Conservation (phyloP, 2,888 invertebrate genomes). For the Drosophila robusta region DNA sequence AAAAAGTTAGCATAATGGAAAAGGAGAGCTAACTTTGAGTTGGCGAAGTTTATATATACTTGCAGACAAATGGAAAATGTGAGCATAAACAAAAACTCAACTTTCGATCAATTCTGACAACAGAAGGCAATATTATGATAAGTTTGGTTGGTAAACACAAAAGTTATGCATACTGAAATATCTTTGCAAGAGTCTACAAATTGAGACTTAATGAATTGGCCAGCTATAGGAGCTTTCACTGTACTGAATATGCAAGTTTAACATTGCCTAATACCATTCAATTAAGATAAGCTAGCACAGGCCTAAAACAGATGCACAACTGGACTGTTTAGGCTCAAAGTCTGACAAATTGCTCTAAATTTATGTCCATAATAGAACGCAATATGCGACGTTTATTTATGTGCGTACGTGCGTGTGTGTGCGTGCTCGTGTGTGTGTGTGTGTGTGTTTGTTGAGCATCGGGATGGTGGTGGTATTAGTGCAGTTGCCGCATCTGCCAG, state of each 20-base stretch:
- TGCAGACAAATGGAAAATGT: too few species aligned
- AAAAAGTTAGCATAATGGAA: too few species aligned
- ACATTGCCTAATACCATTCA: neutral
- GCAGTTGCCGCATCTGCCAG: conserved; percentile 51
- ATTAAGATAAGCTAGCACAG: conserved; percentile 2
- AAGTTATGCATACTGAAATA: too few species aligned
- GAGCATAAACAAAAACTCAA: too few species aligned
- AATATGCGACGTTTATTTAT: conserved; percentile 42
- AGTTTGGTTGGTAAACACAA: too few species aligned
- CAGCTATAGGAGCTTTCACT: neutral
- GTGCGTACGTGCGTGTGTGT: conserved; percentile 30
- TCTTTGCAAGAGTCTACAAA: too few species aligned
- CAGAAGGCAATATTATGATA: too few species aligned
- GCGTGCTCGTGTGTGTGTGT: neutral
- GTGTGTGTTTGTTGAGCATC: conserved; percentile 1
- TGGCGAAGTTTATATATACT: too few species aligned
- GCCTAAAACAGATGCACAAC: neutral
- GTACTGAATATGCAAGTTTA: neutral
- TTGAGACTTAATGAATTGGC: neutral
- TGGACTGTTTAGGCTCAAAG: neutral
- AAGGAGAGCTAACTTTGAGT: too few species aligned
- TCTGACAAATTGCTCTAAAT: conserved; percentile 32
- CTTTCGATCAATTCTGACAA: too few species aligned
- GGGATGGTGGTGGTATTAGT: conserved; percentile 42
- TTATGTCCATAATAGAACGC: conserved; percentile 23